These are phyloP conservation scores for Etheostoma spectabile DNA, from an alignment of 2,113 vertebrate species.

Conservation along the genomic window DNA sequence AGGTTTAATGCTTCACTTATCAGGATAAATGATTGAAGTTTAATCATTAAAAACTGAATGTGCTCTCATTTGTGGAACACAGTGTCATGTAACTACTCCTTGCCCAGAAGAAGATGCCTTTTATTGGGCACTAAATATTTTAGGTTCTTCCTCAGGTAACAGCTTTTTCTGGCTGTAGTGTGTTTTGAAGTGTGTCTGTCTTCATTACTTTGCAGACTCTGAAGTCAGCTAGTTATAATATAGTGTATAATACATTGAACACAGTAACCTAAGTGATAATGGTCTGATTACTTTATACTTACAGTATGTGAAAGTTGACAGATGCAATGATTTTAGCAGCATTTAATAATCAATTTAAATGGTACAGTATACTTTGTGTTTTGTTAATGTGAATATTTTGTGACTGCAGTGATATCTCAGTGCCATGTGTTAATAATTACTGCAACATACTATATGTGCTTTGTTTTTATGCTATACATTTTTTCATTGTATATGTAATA, in stretches of 20 bases:
- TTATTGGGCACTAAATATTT: conserved; percentile 57
- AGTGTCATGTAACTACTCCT: conserved; percentile 45
- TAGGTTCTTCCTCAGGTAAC: conserved; percentile 67
- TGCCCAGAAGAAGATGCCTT: conserved; percentile 24
- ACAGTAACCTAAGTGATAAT: not conserved
- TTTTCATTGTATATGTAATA: not conserved
- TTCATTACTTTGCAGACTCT: conserved; percentile 26
- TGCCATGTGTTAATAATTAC: conserved; percentile 16
- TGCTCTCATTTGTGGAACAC: conserved; percentile 38
- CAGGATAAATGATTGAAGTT: conserved; percentile 44
- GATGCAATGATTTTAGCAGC: not conserved
- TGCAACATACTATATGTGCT: not conserved
- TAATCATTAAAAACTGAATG: conserved; percentile 54
- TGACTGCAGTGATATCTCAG: not conserved
- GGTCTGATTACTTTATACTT: not conserved
- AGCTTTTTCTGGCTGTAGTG: conserved; percentile 46
- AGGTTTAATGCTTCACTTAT: conserved; percentile 48
- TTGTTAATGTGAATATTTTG: conserved; percentile 38
- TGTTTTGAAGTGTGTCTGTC: conserved; percentile 30
- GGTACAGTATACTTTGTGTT: conserved; percentile 5
- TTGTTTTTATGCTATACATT: not conserved
- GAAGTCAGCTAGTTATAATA: conserved; percentile 19
- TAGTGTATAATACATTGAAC: conserved; percentile 12
- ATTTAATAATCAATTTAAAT: not conserved
- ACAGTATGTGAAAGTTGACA: not conserved